phyloP scores from a whole-genome alignment of 2,888 invertebrate species.

The Cosmopolites sordidus region DNA sequence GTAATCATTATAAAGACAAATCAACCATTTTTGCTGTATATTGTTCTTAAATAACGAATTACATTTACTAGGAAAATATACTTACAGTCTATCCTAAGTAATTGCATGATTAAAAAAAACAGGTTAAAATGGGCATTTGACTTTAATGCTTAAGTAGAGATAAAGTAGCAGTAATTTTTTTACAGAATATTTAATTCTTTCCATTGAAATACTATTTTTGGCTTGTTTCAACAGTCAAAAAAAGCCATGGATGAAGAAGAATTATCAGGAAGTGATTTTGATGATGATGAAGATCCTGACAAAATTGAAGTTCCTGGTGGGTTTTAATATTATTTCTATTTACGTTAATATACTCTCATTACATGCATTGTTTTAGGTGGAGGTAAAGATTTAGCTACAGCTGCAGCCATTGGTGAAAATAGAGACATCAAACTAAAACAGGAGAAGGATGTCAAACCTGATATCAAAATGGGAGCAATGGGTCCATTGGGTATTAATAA shows the following conservation, averaged over 20 bases:
- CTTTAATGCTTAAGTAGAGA: neutral
- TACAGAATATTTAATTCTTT: neutral
- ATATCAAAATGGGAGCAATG: conserved; percentile 32
- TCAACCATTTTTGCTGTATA: too few relatives aligned
- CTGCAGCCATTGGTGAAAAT: conserved; percentile 57
- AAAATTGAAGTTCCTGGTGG: conserved; percentile 86
- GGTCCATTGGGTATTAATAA: conserved; percentile 33
- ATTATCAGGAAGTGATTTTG: conserved; percentile 67
- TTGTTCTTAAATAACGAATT: too few relatives aligned
- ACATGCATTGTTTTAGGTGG: conserved; percentile 57
- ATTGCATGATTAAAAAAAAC: too few relatives aligned
- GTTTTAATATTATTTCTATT: conserved; percentile 25
- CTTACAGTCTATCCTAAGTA: too few relatives aligned
- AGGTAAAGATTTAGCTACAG: conserved; percentile 81
- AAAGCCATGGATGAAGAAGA: conserved; percentile 48
- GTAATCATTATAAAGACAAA: too few relatives aligned
- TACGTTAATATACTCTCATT: too few relatives aligned
- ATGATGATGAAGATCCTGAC: conserved; percentile 87
- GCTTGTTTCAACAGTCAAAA: conserved; percentile 38
- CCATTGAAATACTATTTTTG: conserved; percentile 8
- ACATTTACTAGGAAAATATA: too few relatives aligned
- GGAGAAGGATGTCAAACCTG: conserved; percentile 40
- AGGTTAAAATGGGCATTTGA: neutral
- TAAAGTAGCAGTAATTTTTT: neutral
- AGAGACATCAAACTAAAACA: conserved; percentile 48